phyloP scores from a whole-genome alignment of 2,113 vertebrate species.

The Origma solitaria region DNA sequence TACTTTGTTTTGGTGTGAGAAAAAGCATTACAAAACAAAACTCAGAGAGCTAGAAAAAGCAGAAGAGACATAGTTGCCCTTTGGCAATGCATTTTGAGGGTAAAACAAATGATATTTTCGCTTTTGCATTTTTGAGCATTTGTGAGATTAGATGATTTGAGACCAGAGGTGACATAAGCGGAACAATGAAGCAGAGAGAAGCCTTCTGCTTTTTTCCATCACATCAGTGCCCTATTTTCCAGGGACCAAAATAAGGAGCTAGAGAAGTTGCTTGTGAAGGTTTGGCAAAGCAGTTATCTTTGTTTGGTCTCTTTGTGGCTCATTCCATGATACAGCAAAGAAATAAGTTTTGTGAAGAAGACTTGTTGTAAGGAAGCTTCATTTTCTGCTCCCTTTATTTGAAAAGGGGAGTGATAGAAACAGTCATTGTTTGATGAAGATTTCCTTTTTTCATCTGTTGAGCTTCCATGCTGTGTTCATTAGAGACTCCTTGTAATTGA shows the following conservation, averaged over 20 bases:
- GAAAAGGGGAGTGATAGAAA: not conserved
- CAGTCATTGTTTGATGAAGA: conserved; percentile 2
- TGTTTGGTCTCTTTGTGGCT: not conserved
- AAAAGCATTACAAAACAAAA: not conserved
- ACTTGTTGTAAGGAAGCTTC: not conserved
- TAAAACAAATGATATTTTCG: not conserved
- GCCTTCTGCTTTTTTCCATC: conserved; percentile 7
- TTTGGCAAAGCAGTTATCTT: not conserved
- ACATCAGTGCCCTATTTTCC: not conserved
- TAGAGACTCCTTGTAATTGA: conserved; percentile 19
- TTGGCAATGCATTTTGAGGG: not conserved
- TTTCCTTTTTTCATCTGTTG: not conserved
- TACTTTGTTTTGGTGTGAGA: not conserved
- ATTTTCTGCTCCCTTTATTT: not conserved
- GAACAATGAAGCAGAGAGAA: conserved; percentile 16
- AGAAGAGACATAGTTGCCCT: not conserved
- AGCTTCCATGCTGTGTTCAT: conserved; percentile 24
- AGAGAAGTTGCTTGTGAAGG: not conserved
- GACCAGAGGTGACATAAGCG: conserved; percentile 21
- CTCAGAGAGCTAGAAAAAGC: not conserved
- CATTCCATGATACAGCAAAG: not conserved
- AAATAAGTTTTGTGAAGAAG: not conserved
- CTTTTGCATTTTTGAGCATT: not conserved
- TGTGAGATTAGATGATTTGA: not conserved
- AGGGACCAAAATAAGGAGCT: not conserved